Percentiles rank a stretch among this genome's conserved stretches.
Conservation (phyloP, 1,140 invertebrate species). For the Gryllus bimaculatus region DNA sequence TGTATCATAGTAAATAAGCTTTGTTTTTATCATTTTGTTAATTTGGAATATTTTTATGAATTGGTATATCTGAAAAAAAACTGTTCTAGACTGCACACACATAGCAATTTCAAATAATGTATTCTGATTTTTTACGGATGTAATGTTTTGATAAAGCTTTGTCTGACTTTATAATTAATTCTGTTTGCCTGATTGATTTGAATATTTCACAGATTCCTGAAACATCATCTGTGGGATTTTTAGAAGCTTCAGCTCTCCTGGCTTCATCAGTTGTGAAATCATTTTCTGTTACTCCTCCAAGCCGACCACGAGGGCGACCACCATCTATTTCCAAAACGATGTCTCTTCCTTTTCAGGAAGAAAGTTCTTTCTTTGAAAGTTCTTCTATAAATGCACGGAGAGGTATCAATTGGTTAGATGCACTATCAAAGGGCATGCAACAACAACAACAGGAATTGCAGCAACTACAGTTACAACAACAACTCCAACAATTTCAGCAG, state of each 20-base stretch:
- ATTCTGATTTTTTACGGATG: background rate
- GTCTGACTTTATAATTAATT: background rate
- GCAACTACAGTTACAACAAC: background rate
- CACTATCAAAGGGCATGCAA: background rate
- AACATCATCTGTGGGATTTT: background rate
- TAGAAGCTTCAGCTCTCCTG: background rate
- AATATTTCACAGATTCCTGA: background rate
- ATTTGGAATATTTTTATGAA: too few relatives aligned
- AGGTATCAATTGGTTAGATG: background rate
- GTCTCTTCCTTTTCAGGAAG: too few relatives aligned
- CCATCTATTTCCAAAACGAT: background rate
- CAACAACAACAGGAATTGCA: background rate
- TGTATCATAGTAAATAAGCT: background rate
- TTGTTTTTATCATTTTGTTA: background rate
- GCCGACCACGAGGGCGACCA: conserved; percentile 6
- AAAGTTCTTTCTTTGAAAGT: background rate
- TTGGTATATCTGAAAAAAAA: background rate
- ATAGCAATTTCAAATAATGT: background rate
- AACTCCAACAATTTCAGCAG: background rate
- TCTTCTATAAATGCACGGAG: background rate
- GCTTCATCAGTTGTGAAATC: background rate
- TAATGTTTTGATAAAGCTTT: background rate
- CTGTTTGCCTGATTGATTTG: background rate
- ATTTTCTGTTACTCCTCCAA: background rate
- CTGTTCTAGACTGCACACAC: background rate